These are phyloP conservation scores for Stylophora pistillata DNA, from an alignment of 64 coral and sea anemone species.

Conservation along the genomic window DNA sequence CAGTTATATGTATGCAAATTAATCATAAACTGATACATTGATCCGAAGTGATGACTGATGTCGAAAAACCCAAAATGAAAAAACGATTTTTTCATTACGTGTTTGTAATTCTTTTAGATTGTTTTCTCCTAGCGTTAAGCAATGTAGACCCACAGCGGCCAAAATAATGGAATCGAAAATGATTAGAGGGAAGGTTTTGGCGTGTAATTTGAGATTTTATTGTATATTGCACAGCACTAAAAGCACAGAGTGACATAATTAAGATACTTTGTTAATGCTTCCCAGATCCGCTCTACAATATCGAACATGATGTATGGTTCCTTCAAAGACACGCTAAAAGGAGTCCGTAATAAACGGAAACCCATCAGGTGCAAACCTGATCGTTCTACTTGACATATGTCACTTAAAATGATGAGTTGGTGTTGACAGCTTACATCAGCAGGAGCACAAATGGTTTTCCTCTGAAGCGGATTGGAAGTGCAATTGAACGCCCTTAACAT, in stretches of 20 bases:
- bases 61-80: not conserved
- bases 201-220: not conserved
- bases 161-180: not conserved
- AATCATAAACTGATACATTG: slow-evolving; percentile 35
- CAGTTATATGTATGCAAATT: slow-evolving; percentile 8
- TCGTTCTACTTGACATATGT: slow-evolving; percentile 9
- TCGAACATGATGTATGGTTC: not conserved
- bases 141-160: not conserved
- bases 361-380: not conserved
- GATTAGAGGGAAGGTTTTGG: not conserved
- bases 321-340: not conserved
- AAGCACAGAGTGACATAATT: not conserved
- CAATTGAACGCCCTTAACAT: not conserved
- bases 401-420: slow-evolving; percentile 6
- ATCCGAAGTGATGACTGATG: not conserved
- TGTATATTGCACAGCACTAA: not conserved
- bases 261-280: not conserved
- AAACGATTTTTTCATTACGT: not conserved
- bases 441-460: not conserved
- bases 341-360: not conserved
- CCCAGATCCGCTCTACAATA: not conserved
- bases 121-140: not conserved
- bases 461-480: not conserved
- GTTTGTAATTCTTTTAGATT: not conserved
- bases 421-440: slow-evolving; percentile 21